phyloP scores from a whole-genome alignment of 1,140 invertebrate species.

The Cephus cinctus region DNA sequence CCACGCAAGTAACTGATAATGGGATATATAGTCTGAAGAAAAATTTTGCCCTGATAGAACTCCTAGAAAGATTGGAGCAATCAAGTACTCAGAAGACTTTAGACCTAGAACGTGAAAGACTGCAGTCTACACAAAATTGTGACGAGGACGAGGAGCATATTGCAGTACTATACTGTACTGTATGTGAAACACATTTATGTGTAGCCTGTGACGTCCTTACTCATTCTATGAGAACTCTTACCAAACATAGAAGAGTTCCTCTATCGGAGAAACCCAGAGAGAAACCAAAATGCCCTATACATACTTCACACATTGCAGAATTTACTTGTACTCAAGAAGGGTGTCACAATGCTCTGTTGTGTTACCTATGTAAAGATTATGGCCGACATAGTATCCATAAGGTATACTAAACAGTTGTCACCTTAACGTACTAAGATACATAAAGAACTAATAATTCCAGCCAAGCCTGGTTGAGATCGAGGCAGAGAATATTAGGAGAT shows the following conservation, averaged over 20 bases:
- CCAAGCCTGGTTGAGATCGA: constrained; percentile 61
- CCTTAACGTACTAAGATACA: neutral
- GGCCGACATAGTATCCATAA: constrained; percentile 61
- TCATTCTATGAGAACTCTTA: constrained; percentile 61
- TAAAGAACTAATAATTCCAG: constrained; percentile 37
- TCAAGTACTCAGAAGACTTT: constrained; percentile 46
- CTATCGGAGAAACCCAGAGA: constrained; percentile 64
- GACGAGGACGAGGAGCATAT: constrained; percentile 63
- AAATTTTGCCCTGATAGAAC: constrained; percentile 65
- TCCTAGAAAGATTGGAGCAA: constrained; percentile 60
- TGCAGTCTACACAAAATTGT: constrained; percentile 57
- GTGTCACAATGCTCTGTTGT: constrained; percentile 59
- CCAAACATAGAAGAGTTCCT: constrained; percentile 61
- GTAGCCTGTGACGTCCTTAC: constrained; percentile 60
- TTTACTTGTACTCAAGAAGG: constrained; percentile 64
- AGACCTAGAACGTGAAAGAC: constrained; percentile 52
- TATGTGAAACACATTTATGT: constrained; percentile 62
- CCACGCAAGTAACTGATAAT: constrained; percentile 58
- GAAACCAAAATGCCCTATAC: constrained; percentile 61
- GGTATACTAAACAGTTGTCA: constrained; percentile 35
- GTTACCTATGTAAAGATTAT: constrained; percentile 65
- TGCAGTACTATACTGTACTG: constrained; percentile 63
- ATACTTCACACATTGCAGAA: constrained; percentile 61
- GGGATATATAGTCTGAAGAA: constrained; percentile 66
- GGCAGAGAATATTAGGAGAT: constrained; percentile 59